Percentiles rank a stretch among this genome's conserved stretches.
These are phyloP conservation scores for Phasianus colchicus DNA, from an alignment of 2,113 vertebrate species.

Conservation along the genomic window DNA sequence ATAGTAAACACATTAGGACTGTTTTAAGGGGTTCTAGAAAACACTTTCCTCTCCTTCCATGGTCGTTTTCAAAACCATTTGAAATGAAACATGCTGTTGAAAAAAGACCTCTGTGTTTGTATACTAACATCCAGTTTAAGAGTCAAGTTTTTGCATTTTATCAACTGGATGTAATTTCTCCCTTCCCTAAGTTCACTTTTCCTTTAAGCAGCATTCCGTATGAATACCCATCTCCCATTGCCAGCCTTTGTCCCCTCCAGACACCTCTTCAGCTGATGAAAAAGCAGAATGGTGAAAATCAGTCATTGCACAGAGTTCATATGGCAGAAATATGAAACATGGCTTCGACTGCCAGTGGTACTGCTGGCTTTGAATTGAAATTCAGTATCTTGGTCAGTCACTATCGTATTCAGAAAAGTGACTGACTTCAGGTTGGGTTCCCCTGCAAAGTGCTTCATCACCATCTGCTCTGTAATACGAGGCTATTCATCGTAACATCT, in stretches of 20 bases:
- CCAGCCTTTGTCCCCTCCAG: not conserved
- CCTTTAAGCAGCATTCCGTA: not conserved
- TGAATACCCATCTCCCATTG: not conserved
- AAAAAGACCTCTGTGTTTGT: slow-evolving; percentile 6
- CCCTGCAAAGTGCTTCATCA: not conserved
- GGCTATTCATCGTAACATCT: not conserved
- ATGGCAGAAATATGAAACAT: not conserved
- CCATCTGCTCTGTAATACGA: not conserved
- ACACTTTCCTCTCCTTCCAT: not conserved
- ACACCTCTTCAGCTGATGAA: not conserved
- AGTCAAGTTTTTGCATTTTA: not conserved
- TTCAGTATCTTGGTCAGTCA: not conserved
- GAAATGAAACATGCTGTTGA: not conserved
- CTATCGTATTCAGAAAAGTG: not conserved
- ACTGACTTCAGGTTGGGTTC: not conserved
- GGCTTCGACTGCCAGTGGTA: not conserved
- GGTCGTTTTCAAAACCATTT: not conserved
- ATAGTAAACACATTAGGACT: not conserved
- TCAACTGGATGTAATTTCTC: not conserved
- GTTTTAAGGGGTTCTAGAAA: not conserved
- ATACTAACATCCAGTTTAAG: not conserved
- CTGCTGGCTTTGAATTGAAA: not conserved
- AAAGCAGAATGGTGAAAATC: slow-evolving; percentile 7
- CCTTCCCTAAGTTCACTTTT: not conserved
- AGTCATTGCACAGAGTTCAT: not conserved